Evolutionary conservation across 2,888 invertebrate species (phyloP), one percentile per base, ranked within the genome.

Genomic region (Diadegma fenestrale): DNA sequence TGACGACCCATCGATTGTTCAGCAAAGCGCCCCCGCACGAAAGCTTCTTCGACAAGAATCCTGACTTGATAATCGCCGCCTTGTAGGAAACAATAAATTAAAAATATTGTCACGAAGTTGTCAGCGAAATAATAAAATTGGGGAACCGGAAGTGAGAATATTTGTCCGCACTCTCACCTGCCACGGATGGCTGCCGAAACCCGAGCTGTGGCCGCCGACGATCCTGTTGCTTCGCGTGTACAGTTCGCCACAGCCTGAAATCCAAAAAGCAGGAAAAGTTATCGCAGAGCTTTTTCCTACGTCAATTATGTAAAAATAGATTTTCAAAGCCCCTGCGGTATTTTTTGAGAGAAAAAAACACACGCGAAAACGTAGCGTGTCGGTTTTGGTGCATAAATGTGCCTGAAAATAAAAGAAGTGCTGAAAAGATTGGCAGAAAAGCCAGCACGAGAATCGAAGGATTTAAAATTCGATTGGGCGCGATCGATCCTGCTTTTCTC

Each of bases 121-220:
- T 48, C 61, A 8, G 41, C 19, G 33, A 17, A 26, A 64, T 19
- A 48, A 30, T 33, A 48, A 33, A 77, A 72, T 68, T 33, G 37
- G 26, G n/a, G n/a, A 61, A 43, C 41, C 61, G 73, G 61, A 75
- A 75, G 45, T 30, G 61, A 43, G 30, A 22, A 37, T 58, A 33
- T 33, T 33, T 1, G 4, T 45, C 45, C 22, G 77, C 72, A 82
- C 83, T 85, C 92, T 93, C 90, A 95, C 95, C 94, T 98, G 98
- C 98, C 98, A 98, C 4, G 98, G 98, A 94, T 98, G 98, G 12
- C 97, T 97, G 2, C 97, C 98, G 91, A 98, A 98, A 58, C 97
- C 97, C 0, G 98, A 97, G 22, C 98, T 97, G 90, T 98, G 98
- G 0, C 98, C 98, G 1, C 98, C 98, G 0, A 98, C 98, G 83